Evolutionary conservation across 2,797 vertebrate species (phyloP).

Genomic region (Phyllotis vaccarum): DNA sequence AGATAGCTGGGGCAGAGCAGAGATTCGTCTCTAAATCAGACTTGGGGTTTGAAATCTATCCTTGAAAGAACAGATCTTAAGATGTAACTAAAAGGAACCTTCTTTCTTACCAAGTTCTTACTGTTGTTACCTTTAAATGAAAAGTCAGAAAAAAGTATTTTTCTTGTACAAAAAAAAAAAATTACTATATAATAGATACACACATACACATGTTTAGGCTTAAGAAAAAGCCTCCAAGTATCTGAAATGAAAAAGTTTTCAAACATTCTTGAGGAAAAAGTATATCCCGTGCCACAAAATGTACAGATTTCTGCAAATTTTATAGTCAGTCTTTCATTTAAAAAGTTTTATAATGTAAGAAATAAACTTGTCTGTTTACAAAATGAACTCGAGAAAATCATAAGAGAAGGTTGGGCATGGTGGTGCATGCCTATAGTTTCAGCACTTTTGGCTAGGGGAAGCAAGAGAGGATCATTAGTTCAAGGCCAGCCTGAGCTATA

Average conservation of each 20-base stretch:
- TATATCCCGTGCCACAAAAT: not conserved
- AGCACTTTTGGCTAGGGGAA: not conserved
- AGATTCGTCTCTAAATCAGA: slow-evolving; percentile 35
- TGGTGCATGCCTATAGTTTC: not conserved
- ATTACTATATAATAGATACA: not conserved
- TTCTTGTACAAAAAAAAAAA: slow-evolving; percentile 58
- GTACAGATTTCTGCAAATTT: slow-evolving; percentile 62
- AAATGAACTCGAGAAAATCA: slow-evolving; percentile 26
- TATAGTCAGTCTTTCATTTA: slow-evolving; percentile 2
- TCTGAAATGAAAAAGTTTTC: slow-evolving; percentile 18
- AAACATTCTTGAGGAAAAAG: slow-evolving; percentile 46
- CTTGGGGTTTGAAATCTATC: slow-evolving; percentile 43
- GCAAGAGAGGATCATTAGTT: not conserved
- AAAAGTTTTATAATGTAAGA: not conserved
- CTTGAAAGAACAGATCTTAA: slow-evolving; percentile 49
- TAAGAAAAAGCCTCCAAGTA: not conserved
- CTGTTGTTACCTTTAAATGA: slow-evolving; percentile 61
- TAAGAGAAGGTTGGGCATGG: not conserved
- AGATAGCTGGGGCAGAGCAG: slow-evolving; percentile 49
- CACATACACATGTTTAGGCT: not conserved
- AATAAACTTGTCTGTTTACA: slow-evolving; percentile 32
- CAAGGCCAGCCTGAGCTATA: not conserved
- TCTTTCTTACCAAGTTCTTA: slow-evolving; percentile 51
- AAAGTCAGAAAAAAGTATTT: slow-evolving; percentile 38
- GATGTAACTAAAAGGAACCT: slow-evolving; percentile 48